phyloP scores from a whole-genome alignment of 1,140 invertebrate genomes.

The Ceratina australensis region DNA sequence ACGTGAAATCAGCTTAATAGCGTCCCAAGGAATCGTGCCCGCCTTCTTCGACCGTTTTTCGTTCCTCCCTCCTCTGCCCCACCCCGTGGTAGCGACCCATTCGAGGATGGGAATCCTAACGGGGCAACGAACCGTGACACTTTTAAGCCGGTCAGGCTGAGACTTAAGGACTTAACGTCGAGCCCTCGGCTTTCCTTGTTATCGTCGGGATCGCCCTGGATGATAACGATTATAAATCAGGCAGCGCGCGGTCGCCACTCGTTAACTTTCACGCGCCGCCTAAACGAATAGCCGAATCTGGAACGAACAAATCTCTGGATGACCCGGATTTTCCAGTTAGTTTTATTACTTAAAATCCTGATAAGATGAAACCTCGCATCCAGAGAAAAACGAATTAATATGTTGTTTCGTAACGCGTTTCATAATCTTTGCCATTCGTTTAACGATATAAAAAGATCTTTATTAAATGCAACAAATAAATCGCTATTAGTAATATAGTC shows the following conservation, averaged over 20 bases:
- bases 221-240: slow-evolving; percentile 50
- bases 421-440: too few relatives aligned
- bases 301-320: slow-evolving; percentile 2
- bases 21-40: slow-evolving; percentile 33
- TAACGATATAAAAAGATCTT: too few relatives aligned
- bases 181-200: slow-evolving; percentile 41
- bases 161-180: slow-evolving; percentile 75
- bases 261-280: slow-evolving; percentile 21
- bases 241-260: slow-evolving; percentile 15
- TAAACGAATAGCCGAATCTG: slow-evolving; percentile 1
- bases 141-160: slow-evolving; percentile 73
- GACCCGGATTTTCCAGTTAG: slow-evolving; percentile 2
- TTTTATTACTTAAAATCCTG: too few relatives aligned
- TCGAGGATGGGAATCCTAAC: slow-evolving; percentile 30
- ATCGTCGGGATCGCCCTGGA: slow-evolving; percentile 48
- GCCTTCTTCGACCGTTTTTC: slow-evolving; percentile 12
- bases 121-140: slow-evolving; percentile 68
- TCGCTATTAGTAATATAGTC: too few relatives aligned
- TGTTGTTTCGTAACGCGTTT: background rate
- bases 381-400: background rate
- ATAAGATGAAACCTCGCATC: too few relatives aligned
- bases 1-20: slow-evolving; percentile 73
- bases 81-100: background rate
- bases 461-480: too few relatives aligned
- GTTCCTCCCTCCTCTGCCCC: background rate